These are phyloP conservation scores for Tethya wilhelma DNA, from an alignment of 37 sponge, comb jelly and placozoan genomes.

Conservation along the genomic window DNA sequence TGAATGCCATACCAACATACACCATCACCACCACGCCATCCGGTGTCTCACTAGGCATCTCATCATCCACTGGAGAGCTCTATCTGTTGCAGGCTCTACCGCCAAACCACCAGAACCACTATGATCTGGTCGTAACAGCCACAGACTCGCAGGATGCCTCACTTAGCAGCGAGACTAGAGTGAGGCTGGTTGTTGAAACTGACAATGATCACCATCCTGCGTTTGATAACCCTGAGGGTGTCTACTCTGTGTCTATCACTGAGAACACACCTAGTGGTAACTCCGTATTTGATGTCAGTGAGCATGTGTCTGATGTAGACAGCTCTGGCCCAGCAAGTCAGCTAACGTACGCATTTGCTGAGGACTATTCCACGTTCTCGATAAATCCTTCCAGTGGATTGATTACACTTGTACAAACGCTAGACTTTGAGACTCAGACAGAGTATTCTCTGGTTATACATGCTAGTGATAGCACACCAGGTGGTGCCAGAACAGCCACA, in stretches of 20 bases:
- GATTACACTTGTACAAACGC: constrained; percentile 19
- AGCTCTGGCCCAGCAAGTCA: constrained; percentile 46
- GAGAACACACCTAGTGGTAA: constrained; percentile 5
- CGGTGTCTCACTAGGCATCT: not conserved
- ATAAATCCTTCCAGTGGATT: constrained; percentile 32
- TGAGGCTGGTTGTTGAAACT: constrained; percentile 40
- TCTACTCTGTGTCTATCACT: not conserved
- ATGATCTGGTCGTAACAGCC: constrained; percentile 29
- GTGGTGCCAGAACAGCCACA: constrained; percentile 26
- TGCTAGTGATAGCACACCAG: constrained; percentile 44
- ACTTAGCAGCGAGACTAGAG: constrained; percentile 6
- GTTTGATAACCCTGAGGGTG: constrained; percentile 15
- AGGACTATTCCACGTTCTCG: constrained; percentile 37
- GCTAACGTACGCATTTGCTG: constrained; percentile 13
- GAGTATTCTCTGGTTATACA: constrained; percentile 38
- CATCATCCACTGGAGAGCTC: constrained; percentile 34
- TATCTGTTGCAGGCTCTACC: constrained; percentile 11
- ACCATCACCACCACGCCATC: not conserved
- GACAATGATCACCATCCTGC: constrained; percentile 48
- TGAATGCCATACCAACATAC: constrained; percentile 41
- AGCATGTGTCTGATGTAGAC: constrained; percentile 54
- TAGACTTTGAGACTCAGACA: constrained; percentile 56
- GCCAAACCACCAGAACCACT: not conserved
- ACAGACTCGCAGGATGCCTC: constrained; percentile 4
- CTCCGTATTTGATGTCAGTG: constrained; percentile 12